Base-by-base conservation (phyloP, 2,797 vertebrate genomes). In the Danionella dracula region DNA sequence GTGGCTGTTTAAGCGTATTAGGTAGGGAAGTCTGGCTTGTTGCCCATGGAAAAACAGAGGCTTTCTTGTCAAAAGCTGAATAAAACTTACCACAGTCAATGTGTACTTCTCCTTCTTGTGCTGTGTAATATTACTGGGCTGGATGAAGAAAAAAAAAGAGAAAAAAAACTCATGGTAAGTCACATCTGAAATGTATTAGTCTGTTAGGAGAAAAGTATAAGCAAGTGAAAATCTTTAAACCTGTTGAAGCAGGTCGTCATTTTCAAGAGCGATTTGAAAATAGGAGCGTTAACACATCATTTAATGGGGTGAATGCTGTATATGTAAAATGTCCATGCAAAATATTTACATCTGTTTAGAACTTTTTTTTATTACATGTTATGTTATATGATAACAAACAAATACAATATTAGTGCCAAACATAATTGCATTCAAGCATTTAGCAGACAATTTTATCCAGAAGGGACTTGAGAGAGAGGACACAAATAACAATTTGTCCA, bases 41-140 rank as follows among this genome's bases (percentile, higher is more conserved):
- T 86, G 89, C 91, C 91, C 89, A 87, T 88, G 89, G 83, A 86
- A 81, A 86, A 91, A 93, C 90, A 92, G 90, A 90, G 88, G 87
- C 82, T 80, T 87, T 88, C 88, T 92, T 92, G 90, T 92, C 87
- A 87, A 91, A 91, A 87, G 87, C 85, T 89, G 90, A 90, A 89
- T 72, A 86, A 89, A 86, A 88, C 91, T 87, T 87, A 85, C 86
- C 87, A 85, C 86, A 90, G 89, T 27, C 84, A 84, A 81, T 79
- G 83, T 88, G 88, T 84, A 76, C 70, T 76, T 83, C 76, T 85
- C 87, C 87, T 57, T 48, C 34, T 81, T 81, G 86, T 91, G 87
- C 82, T 53, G 90, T 84, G 90, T 91, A 91, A 89, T 84, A 88
- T 90, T 91, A 82, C 78, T 64, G 17, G 68, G 42, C 56, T 60